These are phyloP conservation scores for Abrostola triplasia DNA, from an alignment of 2,888 invertebrate genomes.

Conservation along the genomic window DNA sequence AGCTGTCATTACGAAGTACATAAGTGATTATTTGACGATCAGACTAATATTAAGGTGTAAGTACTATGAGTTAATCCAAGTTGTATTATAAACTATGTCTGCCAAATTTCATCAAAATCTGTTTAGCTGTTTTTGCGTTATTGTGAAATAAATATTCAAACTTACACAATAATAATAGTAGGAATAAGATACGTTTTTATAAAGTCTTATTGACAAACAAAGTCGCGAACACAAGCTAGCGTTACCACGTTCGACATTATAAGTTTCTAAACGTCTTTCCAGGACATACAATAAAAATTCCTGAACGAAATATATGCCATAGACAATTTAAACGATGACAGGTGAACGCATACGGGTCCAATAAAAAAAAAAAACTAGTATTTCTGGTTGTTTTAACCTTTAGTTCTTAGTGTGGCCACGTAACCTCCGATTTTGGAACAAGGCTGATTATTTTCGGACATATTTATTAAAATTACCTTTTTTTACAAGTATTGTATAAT, in stretches of 20 bases:
- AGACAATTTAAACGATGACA: slow-evolving; percentile 31
- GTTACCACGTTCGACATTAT: not conserved
- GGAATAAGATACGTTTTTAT: no score
- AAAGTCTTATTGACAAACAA: not conserved
- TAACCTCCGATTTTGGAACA: slow-evolving; percentile 49
- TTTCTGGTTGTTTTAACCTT: slow-evolving; percentile 42
- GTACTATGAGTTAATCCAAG: no score
- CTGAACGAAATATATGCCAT: slow-evolving; percentile 3
- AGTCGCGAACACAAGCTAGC: not conserved
- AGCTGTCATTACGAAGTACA: not conserved
- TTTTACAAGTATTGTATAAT: slow-evolving; percentile 21
- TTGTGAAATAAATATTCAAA: not conserved
- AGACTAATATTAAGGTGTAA: no score
- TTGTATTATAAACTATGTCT: no score
- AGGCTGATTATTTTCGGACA: slow-evolving; percentile 32
- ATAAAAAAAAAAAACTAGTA: slow-evolving; percentile 38
- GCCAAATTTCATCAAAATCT: no score
- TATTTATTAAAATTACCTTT: slow-evolving; percentile 35
- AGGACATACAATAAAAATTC: not conserved
- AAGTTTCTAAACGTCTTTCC: not conserved
- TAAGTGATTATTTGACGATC: slow-evolving; percentile 5
- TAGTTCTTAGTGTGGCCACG: slow-evolving; percentile 12
- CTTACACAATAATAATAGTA: no score
- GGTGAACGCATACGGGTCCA: slow-evolving; percentile 29
- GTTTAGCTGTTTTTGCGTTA: no score